Evolutionary conservation across 2,888 invertebrate species (phyloP).

Genomic region (Hyles lineata): DNA sequence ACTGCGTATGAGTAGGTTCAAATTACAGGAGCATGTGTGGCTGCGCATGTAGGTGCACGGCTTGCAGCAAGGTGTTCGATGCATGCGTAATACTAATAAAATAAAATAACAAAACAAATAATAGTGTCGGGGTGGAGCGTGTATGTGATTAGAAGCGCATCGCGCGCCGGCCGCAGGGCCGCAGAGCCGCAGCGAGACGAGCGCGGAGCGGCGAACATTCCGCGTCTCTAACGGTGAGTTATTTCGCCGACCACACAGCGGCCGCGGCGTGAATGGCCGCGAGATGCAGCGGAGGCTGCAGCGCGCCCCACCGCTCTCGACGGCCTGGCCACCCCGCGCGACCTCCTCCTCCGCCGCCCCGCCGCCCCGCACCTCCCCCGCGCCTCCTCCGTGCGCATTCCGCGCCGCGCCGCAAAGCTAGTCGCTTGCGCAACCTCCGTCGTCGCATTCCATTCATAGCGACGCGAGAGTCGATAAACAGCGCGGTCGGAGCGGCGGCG

Average conservation of each 20-base stretch:
- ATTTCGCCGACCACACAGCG: conserved; percentile 76
- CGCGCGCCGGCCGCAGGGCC: conserved; percentile 40
- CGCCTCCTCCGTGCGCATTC: conserved; percentile 57
- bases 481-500: conserved; percentile 46
- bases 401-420: conserved; percentile 68
- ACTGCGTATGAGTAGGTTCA: not conserved
- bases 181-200: conserved; percentile 29
- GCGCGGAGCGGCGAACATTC: conserved; percentile 67
- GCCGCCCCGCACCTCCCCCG: conserved; percentile 37
- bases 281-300: conserved; percentile 77
- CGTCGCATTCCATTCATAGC: conserved; percentile 84
- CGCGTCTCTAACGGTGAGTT: conserved; percentile 81
- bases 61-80: not conserved
- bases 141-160: conserved; percentile 13
- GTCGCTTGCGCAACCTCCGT: conserved; percentile 80
- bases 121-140: not conserved
- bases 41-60: not conserved
- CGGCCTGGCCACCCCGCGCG: conserved; percentile 43
- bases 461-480: conserved; percentile 61
- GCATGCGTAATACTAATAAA: conserved; percentile 4
- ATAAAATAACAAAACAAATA: conserved; percentile 20
- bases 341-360: conserved; percentile 36
- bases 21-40: conserved; percentile 21
- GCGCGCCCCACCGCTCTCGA: conserved; percentile 62
- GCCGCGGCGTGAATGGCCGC: conserved; percentile 80